Percentiles rank a stretch among this genome's conserved stretches.
Evolutionary conservation across 2,113 vertebrate species (phyloP).

Genomic region (Ciconia boyciana): DNA sequence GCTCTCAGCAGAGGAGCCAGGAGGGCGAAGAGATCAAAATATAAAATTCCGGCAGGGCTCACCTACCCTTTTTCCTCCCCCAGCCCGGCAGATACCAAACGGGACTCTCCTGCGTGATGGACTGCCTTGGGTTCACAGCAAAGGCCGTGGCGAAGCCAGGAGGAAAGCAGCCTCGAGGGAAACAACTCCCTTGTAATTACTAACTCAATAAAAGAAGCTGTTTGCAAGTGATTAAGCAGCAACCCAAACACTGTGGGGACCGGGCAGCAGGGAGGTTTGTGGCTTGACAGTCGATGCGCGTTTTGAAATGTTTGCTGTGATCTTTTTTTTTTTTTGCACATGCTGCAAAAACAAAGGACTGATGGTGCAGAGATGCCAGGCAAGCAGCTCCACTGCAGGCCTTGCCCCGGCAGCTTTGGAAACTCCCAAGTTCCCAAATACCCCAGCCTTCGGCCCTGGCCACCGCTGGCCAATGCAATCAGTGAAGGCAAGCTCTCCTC

Average conservation of each 20-base stretch:
- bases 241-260: neutral
- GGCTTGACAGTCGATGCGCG: neutral
- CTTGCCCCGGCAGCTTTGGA: neutral
- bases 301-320: conserved; percentile 7
- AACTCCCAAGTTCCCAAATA: neutral
- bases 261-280: neutral
- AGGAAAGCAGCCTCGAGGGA: neutral
- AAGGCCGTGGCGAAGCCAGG: neutral
- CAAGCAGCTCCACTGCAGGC: neutral
- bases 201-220: neutral
- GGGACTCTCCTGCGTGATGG: neutral
- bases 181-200: neutral
- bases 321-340: neutral
- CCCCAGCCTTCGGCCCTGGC: rapidly evolving
- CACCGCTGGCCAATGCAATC: rapidly evolving
- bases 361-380: neutral
- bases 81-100: neutral
- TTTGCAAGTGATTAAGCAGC: neutral
- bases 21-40: neutral
- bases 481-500: neutral
- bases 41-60: neutral
- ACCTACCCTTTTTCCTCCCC: neutral
- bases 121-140: neutral
- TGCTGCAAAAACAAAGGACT: neutral
- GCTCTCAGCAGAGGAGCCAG: neutral